Evolutionary conservation across 2,797 vertebrate genomes (phyloP), one percentile per base, ranked within the genome.

Genomic region (Chrysocyon brachyurus): DNA sequence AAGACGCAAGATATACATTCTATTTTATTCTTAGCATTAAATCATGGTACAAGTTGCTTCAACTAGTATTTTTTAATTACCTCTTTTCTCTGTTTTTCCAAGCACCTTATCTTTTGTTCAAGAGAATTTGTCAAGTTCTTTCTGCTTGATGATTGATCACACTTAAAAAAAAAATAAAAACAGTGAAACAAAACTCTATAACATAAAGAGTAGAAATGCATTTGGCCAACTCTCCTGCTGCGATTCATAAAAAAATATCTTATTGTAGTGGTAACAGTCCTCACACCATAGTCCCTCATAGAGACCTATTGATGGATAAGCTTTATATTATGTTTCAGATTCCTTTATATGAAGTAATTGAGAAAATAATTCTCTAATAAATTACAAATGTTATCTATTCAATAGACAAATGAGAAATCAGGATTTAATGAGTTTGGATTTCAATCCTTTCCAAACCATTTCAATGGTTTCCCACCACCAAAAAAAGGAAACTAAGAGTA

Each of bases 61-160:
- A 91, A 73, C 2, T 26, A 63, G 22, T 72, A 14, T 90, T 96
- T 91, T 92, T 81, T 87, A 72, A 91, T 98, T 98, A 99, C 99
- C 98, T 99, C 99, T 97, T 97, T 96, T 90, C 97, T 99, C 94
- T 99, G 99, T 94, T 98, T 99, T 98, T 99, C 99, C 98, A 99
- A 94, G 21, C 97, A 92, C 19, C 93, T 97, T 75, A 99, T 98
- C 97, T 99, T 99, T 40, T 96, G 89, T 86, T 99, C 98, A 90
- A 98, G 96, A 92, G 93, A 89, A 95, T 0, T 90, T 56, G 92
- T 75, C 12, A 97, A 79, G 52, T 95, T 97, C 59, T 97, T 98
- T 96, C 96, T 98, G 97, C 97, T 96, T 90, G 77, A 97, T 79
- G 93, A 78, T 40, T 97, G 63, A 19, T 21, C 1, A 81, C 90